phyloP scores from a whole-genome alignment of 2,797 vertebrate genomes.

The Sebastolobus alascanus region DNA sequence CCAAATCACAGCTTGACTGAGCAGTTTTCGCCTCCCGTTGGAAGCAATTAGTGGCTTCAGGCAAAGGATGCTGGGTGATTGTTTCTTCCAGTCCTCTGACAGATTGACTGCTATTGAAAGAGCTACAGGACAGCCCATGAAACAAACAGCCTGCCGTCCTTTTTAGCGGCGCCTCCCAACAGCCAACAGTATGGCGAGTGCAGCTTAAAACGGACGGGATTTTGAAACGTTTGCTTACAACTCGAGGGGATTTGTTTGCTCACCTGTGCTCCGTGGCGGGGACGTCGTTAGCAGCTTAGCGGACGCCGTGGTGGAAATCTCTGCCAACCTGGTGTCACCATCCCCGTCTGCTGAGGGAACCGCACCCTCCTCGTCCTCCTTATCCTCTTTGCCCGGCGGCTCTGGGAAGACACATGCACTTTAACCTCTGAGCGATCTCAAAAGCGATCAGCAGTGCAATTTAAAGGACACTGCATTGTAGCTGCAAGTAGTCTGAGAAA shows the following conservation, averaged over 20 bases:
- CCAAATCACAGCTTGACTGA: conserved; percentile 38
- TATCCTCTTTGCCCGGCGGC: conserved; percentile 41
- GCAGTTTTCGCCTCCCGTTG: conserved; percentile 59
- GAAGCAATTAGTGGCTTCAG: conserved; percentile 73
- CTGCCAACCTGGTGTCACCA: conserved; percentile 22
- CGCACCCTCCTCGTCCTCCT: conserved; percentile 52
- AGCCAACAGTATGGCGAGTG: neutral
- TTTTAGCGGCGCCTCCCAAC: neutral
- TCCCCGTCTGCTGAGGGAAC: conserved; percentile 30
- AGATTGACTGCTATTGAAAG: conserved; percentile 47
- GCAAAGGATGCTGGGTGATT: conserved; percentile 42
- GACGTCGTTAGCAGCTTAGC: conserved; percentile 38
- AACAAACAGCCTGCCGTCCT: conserved; percentile 12
- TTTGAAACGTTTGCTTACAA: conserved; percentile 29
- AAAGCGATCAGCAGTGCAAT: conserved; percentile 16
- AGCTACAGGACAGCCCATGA: conserved; percentile 12
- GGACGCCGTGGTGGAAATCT: conserved; percentile 28
- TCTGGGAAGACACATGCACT: conserved; percentile 68
- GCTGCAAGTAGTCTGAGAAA: conserved; percentile 25
- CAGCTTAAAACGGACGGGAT: neutral
- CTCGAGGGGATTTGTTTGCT: conserved; percentile 38
- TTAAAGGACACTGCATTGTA: conserved; percentile 17
- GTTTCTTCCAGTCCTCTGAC: conserved; percentile 49
- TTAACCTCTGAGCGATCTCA: conserved; percentile 49
- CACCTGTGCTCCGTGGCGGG: conserved; percentile 59